Percentiles rank a stretch among this genome's conserved stretches.
Conservation (phyloP, 2,888 invertebrate species). For the Tetranychus truncatus region DNA sequence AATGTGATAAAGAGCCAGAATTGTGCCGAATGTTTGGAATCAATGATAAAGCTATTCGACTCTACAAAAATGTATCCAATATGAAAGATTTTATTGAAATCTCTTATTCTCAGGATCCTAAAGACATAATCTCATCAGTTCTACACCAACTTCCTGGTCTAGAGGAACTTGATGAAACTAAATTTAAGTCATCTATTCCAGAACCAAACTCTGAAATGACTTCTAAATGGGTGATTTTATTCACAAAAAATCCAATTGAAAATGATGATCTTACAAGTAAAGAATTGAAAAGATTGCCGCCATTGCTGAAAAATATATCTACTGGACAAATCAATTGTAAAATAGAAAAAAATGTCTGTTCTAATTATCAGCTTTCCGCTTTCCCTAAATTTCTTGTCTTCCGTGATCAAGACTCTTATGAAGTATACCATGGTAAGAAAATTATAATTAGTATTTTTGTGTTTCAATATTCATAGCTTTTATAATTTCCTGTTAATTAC, state of each 20-base stretch:
- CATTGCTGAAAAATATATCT: constrained; percentile 39
- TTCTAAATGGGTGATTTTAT: constrained; percentile 33
- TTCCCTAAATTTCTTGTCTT: constrained; percentile 52
- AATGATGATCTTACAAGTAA: constrained; percentile 33
- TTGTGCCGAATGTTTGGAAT: constrained; percentile 37
- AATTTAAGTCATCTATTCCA: constrained; percentile 41
- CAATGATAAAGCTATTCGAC: constrained; percentile 34
- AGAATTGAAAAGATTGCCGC: constrained; percentile 45
- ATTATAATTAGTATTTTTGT: background rate
- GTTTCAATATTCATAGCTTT: background rate
- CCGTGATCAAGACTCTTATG: constrained; percentile 54
- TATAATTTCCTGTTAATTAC: constrained; percentile 4
- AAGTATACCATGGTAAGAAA: constrained; percentile 45
- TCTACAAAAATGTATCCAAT: constrained; percentile 24
- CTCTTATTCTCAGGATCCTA: background rate
- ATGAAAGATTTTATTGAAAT: constrained; percentile 11
- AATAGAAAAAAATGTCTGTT: constrained; percentile 31
- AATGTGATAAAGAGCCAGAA: constrained; percentile 32
- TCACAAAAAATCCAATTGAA: constrained; percentile 34
- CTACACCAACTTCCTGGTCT: constrained; percentile 45
- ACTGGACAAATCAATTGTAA: constrained; percentile 36
- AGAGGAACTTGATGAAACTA: constrained; percentile 39
- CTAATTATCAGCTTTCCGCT: constrained; percentile 34
- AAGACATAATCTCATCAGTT: constrained; percentile 40
- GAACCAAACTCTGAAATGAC: background rate